Base-by-base conservation (phyloP, 2,888 invertebrate species). In the Stenotaenia linearis region DNA sequence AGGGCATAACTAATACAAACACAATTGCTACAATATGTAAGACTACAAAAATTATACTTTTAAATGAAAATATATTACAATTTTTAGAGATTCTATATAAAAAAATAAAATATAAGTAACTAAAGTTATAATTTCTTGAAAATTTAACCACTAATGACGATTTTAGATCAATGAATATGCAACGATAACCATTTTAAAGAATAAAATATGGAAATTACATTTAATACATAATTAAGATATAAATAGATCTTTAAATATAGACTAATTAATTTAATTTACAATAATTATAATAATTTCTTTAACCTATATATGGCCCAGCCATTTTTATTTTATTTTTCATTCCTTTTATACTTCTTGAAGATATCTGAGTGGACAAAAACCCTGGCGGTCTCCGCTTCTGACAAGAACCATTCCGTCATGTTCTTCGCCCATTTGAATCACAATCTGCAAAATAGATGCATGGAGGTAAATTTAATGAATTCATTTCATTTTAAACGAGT, bases 351-450 rank as follows among this genome's bases (percentile, higher is more conserved):
- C 95, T 88, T 97, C 96, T 89, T 95, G 94, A 81, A 97, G 90
- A 86, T 95, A 97, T 87, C 95, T 96, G 61, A 95, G 88, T n/a
- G 97, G 97, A 87, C 97, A 97, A 82, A 94, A 92, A 80, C 94
- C 95, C 87, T 96, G 95, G 83, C 94, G 94, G 85, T 95, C 94
- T 0, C 96, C 96, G 75, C 94, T 94, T 79, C 96, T 91, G 82
- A 97, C 95, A 91, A 94, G 93, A 81, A 97, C 93, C 91, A 96
- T 95, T 30, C 96, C 97, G 84, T 96, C 95, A 0, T 94, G 90
- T 85, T 97, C 97, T 82, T 97, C 96, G 1, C 95, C 95, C 9
- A 95, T 90, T 88, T 92, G 91, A 83, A 97, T 94, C 80, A 97
- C 97, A 85, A 97, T 97, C 90, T 89, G 85, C 12, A 35, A 77